These are phyloP conservation scores for Ovibos moschatus DNA, from an alignment of 2,113 vertebrate species.

Conservation along the genomic window DNA sequence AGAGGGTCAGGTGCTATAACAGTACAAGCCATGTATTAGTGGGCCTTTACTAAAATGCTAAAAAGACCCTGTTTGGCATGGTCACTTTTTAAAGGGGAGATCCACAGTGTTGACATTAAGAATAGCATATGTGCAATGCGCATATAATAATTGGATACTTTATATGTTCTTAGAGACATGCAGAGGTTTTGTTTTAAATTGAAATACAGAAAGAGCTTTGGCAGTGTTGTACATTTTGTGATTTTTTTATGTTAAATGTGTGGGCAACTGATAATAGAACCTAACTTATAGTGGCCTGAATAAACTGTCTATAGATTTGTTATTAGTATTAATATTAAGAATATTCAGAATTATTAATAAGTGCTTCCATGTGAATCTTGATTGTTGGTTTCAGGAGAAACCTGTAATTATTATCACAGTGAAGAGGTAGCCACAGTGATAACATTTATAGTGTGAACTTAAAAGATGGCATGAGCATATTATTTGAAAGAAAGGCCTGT, in stretches of 20 bases:
- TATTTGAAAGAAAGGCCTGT: constrained; percentile 40
- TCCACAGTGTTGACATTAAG: not conserved
- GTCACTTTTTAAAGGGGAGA: not conserved
- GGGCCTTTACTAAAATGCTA: not conserved
- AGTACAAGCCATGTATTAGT: not conserved
- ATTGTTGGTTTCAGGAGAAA: constrained; percentile 12
- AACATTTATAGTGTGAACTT: not conserved
- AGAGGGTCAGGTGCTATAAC: not conserved
- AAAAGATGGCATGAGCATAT: not conserved
- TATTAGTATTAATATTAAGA: not conserved
- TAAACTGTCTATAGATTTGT: constrained; percentile 6
- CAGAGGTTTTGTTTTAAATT: constrained; percentile 36
- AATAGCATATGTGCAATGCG: not conserved
- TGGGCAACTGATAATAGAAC: not conserved
- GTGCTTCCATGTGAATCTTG: not conserved
- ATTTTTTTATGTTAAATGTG: not conserved
- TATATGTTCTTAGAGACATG: not conserved
- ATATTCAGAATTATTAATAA: constrained; percentile 3
- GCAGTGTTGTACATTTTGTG: not conserved
- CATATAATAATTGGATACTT: not conserved
- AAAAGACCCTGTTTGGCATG: not conserved
- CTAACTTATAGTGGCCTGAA: not conserved
- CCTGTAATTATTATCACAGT: not conserved
- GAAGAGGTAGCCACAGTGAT: not conserved
- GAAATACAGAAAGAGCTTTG: not conserved